Base-by-base conservation (phyloP, 1,140 invertebrate genomes). In the Formica exsecta region DNA sequence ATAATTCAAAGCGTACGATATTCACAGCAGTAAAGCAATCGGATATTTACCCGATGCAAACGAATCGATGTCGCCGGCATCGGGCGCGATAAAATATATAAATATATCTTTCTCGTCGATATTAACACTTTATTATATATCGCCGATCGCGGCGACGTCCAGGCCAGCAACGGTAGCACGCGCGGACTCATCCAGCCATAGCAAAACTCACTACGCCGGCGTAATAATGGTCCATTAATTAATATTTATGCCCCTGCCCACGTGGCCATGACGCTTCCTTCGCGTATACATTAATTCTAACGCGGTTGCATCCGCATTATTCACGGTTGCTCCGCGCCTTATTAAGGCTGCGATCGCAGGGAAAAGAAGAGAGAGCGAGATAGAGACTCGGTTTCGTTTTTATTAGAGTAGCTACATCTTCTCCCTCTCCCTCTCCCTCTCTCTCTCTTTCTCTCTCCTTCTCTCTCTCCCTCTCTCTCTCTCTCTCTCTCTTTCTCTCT, bases 211-310 rank as follows among this genome's bases (percentile, higher is more conserved):
- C 51, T 73, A 64, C 29, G 22, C 36, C 57, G 79, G 44, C 36
- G 68, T 88, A 91, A 89, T 89, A 91, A 92, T 89, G 81, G 65
- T 61, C 77, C 80, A 91, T 92, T 91, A 91, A 92, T 92, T 92
- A 92, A 92, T 92, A 92, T 92, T 92, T 92, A 92, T 91, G 84
- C 59, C 81, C 16, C 71, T 74, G 74, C 48, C 84, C 86, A 89
- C 86, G 86, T 87, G 85, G 59, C 86, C 89, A 83, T 92, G 90
- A 92, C 91, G 90, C 86, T 91, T 91, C 87, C 90, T 88, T 64
- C 74, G 68, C 62, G 79, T 87, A 86, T 86, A 90, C 77, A 83
- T 91, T 89, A 87, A 79, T 89, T 85, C 66, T 32, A 48, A 48
- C 41, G 22, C 32, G 36, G 41, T 86, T 71, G 57, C 54, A 83